Conservation (phyloP, 2,888 invertebrate genomes). For the Thecophora atra region DNA sequence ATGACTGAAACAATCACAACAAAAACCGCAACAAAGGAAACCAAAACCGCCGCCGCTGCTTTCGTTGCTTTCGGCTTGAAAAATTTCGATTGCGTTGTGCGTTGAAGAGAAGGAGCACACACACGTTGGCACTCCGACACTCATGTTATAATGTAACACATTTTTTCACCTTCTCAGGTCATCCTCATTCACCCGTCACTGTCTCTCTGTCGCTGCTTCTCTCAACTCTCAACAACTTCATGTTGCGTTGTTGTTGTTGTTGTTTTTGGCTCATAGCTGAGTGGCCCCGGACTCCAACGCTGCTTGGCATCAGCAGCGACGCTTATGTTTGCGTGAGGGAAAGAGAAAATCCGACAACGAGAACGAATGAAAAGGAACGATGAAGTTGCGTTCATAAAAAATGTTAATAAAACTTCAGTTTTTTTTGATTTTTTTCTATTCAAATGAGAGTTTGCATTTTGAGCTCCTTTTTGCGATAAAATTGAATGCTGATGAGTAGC, state of each 20-base stretch:
- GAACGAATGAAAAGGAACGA: background rate
- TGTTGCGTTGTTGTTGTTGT: background rate
- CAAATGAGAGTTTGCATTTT: too few species aligned
- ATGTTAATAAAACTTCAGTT: background rate
- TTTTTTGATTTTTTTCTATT: background rate
- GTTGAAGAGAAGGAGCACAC: too few species aligned
- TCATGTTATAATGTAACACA: background rate
- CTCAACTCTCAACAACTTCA: background rate
- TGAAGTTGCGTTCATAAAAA: too few species aligned
- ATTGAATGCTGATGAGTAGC: background rate
- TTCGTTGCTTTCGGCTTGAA: too few species aligned
- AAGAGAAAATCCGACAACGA: background rate
- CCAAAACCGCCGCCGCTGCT: too few species aligned
- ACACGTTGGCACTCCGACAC: background rate
- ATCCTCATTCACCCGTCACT: too few species aligned
- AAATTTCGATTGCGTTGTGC: too few species aligned
- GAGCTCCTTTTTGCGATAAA: background rate
- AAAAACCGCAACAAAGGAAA: too few species aligned
- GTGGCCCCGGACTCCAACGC: conserved; percentile 1
- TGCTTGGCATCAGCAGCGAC: background rate
- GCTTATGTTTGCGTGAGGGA: background rate
- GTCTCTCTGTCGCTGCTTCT: background rate
- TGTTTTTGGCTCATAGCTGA: background rate
- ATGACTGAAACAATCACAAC: too few species aligned
- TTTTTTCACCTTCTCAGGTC: background rate